These are phyloP conservation scores for Dryomyza anilis DNA, from an alignment of 2,888 invertebrate genomes.

Conservation along the genomic window DNA sequence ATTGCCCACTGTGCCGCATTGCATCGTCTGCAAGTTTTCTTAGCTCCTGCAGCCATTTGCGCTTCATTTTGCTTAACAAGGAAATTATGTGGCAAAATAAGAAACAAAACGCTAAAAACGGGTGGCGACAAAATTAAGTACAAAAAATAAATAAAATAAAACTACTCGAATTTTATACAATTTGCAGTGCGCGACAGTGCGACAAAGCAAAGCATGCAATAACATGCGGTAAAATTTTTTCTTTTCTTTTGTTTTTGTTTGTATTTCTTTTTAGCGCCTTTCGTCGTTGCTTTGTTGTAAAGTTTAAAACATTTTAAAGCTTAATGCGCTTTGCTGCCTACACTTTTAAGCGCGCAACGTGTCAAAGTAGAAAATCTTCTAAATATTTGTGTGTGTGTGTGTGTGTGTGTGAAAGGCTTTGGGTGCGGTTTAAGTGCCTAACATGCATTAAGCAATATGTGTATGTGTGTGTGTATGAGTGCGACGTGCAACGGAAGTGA, in stretches of 20 bases:
- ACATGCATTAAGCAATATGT: neutral
- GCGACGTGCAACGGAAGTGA: neutral
- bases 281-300: neutral
- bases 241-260: neutral
- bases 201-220: constrained; percentile 14
- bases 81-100: constrained; percentile 17
- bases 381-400: neutral
- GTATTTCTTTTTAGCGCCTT: neutral
- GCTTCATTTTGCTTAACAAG: constrained; percentile 24
- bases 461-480: neutral
- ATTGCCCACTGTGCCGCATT: too few relatives aligned
- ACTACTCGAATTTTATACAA: too few relatives aligned
- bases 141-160: too few relatives aligned
- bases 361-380: neutral
- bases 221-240: neutral
- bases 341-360: neutral
- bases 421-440: neutral
- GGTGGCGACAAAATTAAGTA: too few relatives aligned
- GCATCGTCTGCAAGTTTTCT: too few relatives aligned
- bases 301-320: neutral
- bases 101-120: too few relatives aligned
- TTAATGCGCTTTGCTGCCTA: constrained; percentile 14
- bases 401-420: neutral
- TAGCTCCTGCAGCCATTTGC: constrained; percentile 7
- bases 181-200: too few relatives aligned